Evolutionary conservation across 2,797 vertebrate species (phyloP), one percentile per base, ranked within the genome.

Genomic region (Platyrinchus mystaceus): DNA sequence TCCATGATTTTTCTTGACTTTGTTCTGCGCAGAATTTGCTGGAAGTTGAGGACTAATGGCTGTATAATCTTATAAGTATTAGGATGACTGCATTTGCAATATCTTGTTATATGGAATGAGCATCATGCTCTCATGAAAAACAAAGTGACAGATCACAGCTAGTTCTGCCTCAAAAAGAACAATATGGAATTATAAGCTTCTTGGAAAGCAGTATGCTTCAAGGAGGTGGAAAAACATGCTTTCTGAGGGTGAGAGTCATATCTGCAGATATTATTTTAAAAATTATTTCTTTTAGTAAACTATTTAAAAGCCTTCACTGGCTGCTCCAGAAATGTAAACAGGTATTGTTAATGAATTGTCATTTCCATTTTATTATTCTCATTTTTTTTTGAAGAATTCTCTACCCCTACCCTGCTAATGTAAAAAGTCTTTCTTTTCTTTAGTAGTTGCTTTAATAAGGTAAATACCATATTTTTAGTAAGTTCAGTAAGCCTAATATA

Each of bases 351-450:
- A 27, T 37, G 36, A 82, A 32, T 64, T 93, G 12, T 77, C 20
- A 91, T 58, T 84, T 94, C 49, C 49, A 66, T 30, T 66, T 92
- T 64, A 85, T 93, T 87, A 68, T 82, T 90, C 64, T 88, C 14
- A 58, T 74, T 91, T 87, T 55, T 85, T 73, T 70, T 68, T 39
- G 17, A 91, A 94, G 30, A 68, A 26, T 66, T 68, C 6, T 58
- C 12, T 67, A 36, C 15, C 34, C 10, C 6, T 82, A 70, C 10
- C 24, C 56, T 37, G 9, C 2, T 24, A 66, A 21, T 11, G 34
- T 60, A 69, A 39, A 89, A 83, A 68, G 14, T 21, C 19, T 49
- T 58, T 79, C 16, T 89, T 79, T 78, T 70, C 52, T 60, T 41
- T 27, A 78, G 18, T n/a, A 44, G 4, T 53, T 73, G 23, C 43